These are phyloP conservation scores for Helicoverpa zea DNA, from an alignment of 1,140 invertebrate species.

Conservation along the genomic window DNA sequence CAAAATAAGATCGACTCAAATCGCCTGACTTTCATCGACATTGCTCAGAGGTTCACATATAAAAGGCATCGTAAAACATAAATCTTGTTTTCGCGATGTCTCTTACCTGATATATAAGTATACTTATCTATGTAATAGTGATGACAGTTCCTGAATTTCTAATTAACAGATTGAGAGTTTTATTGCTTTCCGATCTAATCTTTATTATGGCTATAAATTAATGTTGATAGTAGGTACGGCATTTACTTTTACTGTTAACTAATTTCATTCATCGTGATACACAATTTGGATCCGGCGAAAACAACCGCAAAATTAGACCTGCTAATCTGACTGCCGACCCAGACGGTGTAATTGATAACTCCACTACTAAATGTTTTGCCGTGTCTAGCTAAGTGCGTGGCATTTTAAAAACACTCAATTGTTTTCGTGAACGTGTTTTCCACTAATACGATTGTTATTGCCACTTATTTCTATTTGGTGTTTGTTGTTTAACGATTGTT, in stretches of 20 bases:
- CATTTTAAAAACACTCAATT: neutral
- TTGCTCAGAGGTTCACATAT: too few species aligned
- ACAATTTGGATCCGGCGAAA: neutral
- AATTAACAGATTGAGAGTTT: neutral
- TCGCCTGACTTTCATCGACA: too few species aligned
- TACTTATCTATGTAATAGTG: neutral
- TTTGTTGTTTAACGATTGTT: conserved; percentile 5
- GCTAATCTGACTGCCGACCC: neutral
- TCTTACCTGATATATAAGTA: neutral
- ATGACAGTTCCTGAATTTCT: neutral
- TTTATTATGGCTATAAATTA: neutral
- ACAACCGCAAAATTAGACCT: neutral
- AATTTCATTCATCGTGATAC: neutral
- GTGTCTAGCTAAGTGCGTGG: neutral
- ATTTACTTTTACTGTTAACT: neutral
- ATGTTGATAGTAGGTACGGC: too few species aligned
- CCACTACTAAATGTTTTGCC: neutral
- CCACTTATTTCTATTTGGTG: neutral
- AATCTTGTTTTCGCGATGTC: too few species aligned
- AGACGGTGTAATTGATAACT: conserved; percentile 11
- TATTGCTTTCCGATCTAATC: neutral
- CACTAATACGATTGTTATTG: conserved; percentile 7
- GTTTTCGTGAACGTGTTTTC: conserved; percentile 14
- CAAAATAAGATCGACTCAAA: too few species aligned
- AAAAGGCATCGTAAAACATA: too few species aligned